Evolutionary conservation across 1,140 invertebrate genomes (phyloP).

Genomic region (Macrosteles quadrilineatus): DNA sequence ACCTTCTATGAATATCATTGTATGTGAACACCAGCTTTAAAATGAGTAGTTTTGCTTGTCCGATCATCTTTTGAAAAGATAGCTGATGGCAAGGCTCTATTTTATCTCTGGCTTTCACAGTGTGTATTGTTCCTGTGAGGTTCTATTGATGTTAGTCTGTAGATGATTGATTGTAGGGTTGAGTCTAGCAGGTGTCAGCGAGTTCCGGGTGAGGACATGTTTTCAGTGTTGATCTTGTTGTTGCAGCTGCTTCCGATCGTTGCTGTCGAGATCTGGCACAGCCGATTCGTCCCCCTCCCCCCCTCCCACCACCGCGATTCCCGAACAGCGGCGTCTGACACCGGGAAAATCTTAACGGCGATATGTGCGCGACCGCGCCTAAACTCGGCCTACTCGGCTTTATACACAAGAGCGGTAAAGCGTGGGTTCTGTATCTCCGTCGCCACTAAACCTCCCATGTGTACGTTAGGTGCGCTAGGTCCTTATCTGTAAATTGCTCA

Average conservation of each 20-base stretch:
- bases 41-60: too few relatives aligned
- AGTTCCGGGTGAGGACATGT: too few relatives aligned
- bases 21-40: too few relatives aligned
- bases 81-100: too few relatives aligned
- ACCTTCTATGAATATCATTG: too few relatives aligned
- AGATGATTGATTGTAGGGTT: too few relatives aligned
- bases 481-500: conserved; percentile 42
- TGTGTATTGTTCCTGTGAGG: too few relatives aligned
- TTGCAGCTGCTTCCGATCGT: conserved; percentile 65
- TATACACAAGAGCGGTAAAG: conserved; percentile 56
- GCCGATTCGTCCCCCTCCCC: conserved; percentile 61
- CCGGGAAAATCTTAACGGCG: conserved; percentile 59
- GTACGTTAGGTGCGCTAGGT: conserved; percentile 34
- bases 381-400: conserved; percentile 53
- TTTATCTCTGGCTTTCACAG: too few relatives aligned
- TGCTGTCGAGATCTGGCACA: conserved; percentile 59
- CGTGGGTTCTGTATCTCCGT: conserved; percentile 57
- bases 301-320: conserved; percentile 67
- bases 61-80: too few relatives aligned
- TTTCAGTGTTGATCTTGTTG: not conserved
- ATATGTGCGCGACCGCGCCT: conserved; percentile 27
- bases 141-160: too few relatives aligned
- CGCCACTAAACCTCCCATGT: conserved; percentile 47
- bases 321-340: conserved; percentile 68
- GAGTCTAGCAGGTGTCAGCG: too few relatives aligned